Evolutionary conservation across 2,888 invertebrate species (phyloP).

Genomic region (Ichneumoninae sp.): DNA sequence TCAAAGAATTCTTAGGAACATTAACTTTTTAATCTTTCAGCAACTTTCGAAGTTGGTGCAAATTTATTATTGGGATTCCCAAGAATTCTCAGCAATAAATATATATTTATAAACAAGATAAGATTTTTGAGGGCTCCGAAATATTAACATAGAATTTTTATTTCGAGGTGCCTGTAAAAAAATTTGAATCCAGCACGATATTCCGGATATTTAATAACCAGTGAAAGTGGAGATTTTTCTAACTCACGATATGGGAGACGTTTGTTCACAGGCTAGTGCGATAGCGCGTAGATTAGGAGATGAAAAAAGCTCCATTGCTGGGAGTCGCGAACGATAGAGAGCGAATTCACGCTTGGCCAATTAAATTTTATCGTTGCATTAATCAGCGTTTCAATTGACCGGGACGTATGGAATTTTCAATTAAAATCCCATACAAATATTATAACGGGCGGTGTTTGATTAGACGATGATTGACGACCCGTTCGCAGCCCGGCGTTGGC

Average conservation of each 20-base stretch:
- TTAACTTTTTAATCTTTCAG: too few relatives aligned
- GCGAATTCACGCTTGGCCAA: slow-evolving; percentile 58
- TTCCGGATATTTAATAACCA: too few relatives aligned
- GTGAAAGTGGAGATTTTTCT: neutral
- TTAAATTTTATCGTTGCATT: slow-evolving; percentile 76
- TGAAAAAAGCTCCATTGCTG: neutral
- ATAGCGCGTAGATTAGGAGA: slow-evolving; percentile 1
- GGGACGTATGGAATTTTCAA: slow-evolving; percentile 72
- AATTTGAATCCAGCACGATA: neutral
- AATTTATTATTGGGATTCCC: too few relatives aligned
- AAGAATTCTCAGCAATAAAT: too few relatives aligned
- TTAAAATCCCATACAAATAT: slow-evolving; percentile 75
- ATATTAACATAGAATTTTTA: too few relatives aligned
- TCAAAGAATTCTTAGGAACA: too few relatives aligned
- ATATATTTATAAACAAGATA: neutral
- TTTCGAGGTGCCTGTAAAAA: too few relatives aligned
- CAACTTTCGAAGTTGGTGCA: too few relatives aligned
- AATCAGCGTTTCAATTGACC: slow-evolving; percentile 71
- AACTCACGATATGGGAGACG: neutral
- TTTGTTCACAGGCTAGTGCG: neutral
- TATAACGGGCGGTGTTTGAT: slow-evolving; percentile 70
- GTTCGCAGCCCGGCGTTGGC: slow-evolving; percentile 48
- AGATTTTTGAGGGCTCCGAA: too few relatives aligned
- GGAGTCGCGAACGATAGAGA: slow-evolving; percentile 14
- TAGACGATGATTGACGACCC: slow-evolving; percentile 70